Evolutionary conservation across 2,888 invertebrate species (phyloP).

Genomic region (Euproctis similis): DNA sequence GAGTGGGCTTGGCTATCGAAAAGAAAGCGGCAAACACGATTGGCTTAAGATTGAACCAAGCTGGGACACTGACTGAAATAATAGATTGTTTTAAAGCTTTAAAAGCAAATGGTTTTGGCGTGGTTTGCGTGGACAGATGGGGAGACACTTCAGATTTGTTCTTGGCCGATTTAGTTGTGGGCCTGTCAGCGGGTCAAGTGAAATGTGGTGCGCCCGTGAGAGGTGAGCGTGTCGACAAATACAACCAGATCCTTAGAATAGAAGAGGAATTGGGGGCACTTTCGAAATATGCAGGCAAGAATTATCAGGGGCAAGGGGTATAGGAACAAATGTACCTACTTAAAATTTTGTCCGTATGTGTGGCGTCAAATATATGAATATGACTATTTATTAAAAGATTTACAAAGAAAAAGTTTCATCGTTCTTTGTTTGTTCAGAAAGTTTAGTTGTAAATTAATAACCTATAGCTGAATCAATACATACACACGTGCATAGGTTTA

Average conservation of each 20-base stretch:
- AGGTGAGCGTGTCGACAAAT: constrained; percentile 96
- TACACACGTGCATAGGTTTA: too few relatives aligned
- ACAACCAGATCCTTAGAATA: constrained; percentile 97
- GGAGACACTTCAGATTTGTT: constrained; percentile 99
- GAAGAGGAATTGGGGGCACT: constrained; percentile 95
- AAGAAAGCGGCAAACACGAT: constrained; percentile 96
- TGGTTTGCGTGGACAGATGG: constrained; percentile 73
- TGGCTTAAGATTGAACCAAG: constrained; percentile 96
- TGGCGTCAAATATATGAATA: too few relatives aligned
- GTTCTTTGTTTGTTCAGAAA: too few relatives aligned
- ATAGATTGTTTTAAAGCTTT: constrained; percentile 93
- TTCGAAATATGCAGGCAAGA: constrained; percentile 95
- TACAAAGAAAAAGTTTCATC: too few relatives aligned
- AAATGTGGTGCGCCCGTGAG: constrained; percentile 99
- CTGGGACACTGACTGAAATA: constrained; percentile 97
- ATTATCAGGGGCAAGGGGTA: constrained; percentile 80
- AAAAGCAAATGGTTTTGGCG: constrained; percentile 97
- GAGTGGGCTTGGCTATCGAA: constrained; percentile 93
- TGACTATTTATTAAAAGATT: too few relatives aligned
- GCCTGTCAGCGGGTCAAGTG: constrained; percentile 97
- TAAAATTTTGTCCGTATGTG: too few relatives aligned
- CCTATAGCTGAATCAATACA: too few relatives aligned
- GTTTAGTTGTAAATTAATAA: too few relatives aligned
- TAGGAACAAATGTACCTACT: too few relatives aligned
- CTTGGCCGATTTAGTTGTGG: constrained; percentile 98